These are phyloP conservation scores for Tachypleus tridentatus DNA, from an alignment of 1,140 invertebrate species.

Conservation along the genomic window DNA sequence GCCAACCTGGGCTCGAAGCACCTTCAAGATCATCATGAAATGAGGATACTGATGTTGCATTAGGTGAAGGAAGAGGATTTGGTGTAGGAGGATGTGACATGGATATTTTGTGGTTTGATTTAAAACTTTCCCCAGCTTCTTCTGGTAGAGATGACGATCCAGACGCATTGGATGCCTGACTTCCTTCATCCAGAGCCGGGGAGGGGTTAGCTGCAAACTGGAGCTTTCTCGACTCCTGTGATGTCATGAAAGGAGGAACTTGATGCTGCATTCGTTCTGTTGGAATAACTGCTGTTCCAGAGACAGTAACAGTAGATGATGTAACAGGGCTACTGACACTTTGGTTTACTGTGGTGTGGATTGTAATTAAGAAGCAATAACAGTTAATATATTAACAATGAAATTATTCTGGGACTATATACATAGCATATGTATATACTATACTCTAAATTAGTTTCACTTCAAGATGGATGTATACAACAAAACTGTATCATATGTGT, in stretches of 20 bases:
- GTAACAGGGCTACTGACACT: slow-evolving; percentile 25
- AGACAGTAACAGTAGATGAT: too few species aligned
- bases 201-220: slow-evolving; percentile 10
- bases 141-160: slow-evolving; percentile 24
- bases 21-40: slow-evolving; percentile 78
- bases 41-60: slow-evolving; percentile 60
- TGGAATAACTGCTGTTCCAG: too few species aligned
- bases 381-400: too few species aligned
- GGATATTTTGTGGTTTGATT: slow-evolving; percentile 10
- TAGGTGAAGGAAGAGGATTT: slow-evolving; percentile 58
- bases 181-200: slow-evolving; percentile 25
- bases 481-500: too few species aligned
- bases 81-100: slow-evolving; percentile 53
- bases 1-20: slow-evolving; percentile 60
- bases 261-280: too few species aligned
- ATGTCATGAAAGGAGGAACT: too few species aligned
- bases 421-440: too few species aligned
- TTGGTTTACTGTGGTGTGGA: slow-evolving; percentile 23
- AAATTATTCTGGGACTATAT: too few species aligned
- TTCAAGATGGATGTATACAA: too few species aligned
- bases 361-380: too few species aligned
- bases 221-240: too few species aligned
- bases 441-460: too few species aligned
- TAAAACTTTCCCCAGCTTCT: slow-evolving; percentile 19
- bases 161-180: slow-evolving; percentile 26